A percentile compares a stretch with the other conserved stretches of the same genome.
Evolutionary conservation across 2,113 vertebrate genomes (phyloP).

Genomic region (Tachysurus fulvidraco): DNA sequence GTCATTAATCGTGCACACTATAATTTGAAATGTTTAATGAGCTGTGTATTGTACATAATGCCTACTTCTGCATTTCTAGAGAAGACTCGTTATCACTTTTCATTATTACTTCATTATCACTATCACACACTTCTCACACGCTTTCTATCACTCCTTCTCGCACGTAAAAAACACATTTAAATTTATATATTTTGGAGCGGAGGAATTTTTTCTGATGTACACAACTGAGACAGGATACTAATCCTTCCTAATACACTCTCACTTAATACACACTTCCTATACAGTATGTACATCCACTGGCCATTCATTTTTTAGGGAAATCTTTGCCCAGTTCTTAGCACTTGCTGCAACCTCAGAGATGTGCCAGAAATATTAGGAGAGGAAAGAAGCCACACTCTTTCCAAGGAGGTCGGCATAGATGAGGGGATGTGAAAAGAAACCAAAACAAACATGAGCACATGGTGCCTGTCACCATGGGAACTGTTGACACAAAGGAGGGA

Average conservation of each 20-base stretch:
- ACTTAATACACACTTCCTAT: neutral
- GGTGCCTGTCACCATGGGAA: neutral
- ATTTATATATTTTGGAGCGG: neutral
- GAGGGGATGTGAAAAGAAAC: neutral
- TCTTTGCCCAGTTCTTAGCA: neutral
- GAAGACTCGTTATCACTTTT: neutral
- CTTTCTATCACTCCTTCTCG: neutral
- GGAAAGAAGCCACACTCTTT: neutral
- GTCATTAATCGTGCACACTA: neutral
- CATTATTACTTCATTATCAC: neutral
- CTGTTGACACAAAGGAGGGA: neutral
- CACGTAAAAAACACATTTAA: neutral
- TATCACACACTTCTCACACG: neutral
- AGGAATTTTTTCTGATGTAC: neutral
- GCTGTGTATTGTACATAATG: neutral
- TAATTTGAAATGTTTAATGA: neutral
- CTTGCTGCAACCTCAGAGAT: neutral
- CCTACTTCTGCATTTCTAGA: neutral
- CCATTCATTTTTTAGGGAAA: neutral
- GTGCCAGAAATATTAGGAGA: neutral
- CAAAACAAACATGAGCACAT: slow-evolving; percentile 14
- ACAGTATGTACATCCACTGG: neutral
- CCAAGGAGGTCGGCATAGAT: neutral
- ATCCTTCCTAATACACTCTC: neutral
- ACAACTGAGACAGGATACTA: neutral